phyloP scores from a whole-genome alignment of 2,888 invertebrate species.

The Drosophila mimetica region DNA sequence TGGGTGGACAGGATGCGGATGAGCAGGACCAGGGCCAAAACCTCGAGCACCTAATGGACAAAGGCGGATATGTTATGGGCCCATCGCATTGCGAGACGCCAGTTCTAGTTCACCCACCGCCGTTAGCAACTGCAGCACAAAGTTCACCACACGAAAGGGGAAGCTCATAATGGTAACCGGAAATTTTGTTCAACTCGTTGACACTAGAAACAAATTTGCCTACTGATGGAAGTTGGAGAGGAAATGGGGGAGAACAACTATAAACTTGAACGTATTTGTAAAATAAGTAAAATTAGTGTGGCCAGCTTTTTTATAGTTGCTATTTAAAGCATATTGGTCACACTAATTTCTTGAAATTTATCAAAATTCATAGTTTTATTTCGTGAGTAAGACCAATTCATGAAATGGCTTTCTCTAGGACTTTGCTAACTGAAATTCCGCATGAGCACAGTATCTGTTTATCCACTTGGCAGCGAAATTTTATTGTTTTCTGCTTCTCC shows the following conservation, averaged over 20 bases:
- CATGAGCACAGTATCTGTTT: constrained; percentile 11
- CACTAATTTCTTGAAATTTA: too few species aligned
- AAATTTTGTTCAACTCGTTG: constrained; percentile 23
- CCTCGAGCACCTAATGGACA: constrained; percentile 48
- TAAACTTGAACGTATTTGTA: too few species aligned
- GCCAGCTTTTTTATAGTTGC: too few species aligned
- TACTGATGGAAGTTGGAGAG: too few species aligned
- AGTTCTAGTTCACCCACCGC: constrained; percentile 64
- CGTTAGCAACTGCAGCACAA: constrained; percentile 35
- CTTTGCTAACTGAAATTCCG: neutral
- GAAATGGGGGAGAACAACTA: too few species aligned
- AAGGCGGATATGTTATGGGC: neutral
- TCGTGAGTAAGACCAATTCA: neutral
- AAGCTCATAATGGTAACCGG: constrained; percentile 49
- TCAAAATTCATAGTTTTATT: too few species aligned
- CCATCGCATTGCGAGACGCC: neutral
- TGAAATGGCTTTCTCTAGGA: constrained; percentile 1
- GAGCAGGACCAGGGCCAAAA: constrained; percentile 41
- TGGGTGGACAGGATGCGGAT: constrained; percentile 38
- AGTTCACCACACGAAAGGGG: constrained; percentile 57
- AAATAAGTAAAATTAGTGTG: too few species aligned
- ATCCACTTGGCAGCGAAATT: constrained; percentile 49
- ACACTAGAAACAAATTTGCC: constrained; percentile 1
- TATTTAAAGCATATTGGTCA: too few species aligned
- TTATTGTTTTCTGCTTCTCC: constrained; percentile 20